A percentile compares a stretch with the other conserved stretches of the same genome.
These are phyloP conservation scores for Hymenopus coronatus DNA, from an alignment of 2,888 invertebrate genomes.

Conservation along the genomic window DNA sequence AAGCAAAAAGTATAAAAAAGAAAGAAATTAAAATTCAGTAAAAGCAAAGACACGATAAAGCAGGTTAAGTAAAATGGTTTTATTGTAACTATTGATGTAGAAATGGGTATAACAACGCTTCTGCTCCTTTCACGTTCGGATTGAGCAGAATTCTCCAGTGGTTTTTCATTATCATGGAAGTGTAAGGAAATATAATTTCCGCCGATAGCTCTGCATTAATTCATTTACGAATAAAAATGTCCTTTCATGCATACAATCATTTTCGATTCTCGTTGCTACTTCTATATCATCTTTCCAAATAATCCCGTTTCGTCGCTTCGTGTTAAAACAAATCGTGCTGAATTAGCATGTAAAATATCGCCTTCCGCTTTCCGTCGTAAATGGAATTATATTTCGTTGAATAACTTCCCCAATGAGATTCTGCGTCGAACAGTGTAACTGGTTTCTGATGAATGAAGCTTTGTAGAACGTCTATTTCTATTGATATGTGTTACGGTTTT, in stretches of 20 bases:
- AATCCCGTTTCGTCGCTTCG: not conserved
- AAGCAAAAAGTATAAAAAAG: too few relatives aligned
- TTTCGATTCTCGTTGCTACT: not conserved
- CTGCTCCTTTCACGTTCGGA: not conserved
- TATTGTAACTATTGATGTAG: not conserved
- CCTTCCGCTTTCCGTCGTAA: not conserved
- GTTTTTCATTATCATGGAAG: not conserved
- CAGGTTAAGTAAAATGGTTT: too few relatives aligned
- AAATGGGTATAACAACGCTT: not conserved
- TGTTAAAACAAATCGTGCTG: not conserved
- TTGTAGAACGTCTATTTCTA: not conserved
- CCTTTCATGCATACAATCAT: not conserved
- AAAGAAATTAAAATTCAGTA: too few relatives aligned
- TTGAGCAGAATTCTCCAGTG: too few relatives aligned
- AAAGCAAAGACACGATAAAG: too few relatives aligned
- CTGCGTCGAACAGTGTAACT: too few relatives aligned
- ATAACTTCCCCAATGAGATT: not conserved
- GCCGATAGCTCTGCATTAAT: not conserved
- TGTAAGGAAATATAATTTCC: not conserved
- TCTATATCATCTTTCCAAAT: not conserved
- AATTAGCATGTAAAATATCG: not conserved
- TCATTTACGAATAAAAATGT: not conserved
- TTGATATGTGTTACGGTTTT: not conserved
- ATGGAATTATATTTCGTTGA: not conserved
- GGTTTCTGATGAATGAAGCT: not conserved